phyloP scores from a whole-genome alignment of 2,888 invertebrate species.

The Arctia plantaginis region DNA sequence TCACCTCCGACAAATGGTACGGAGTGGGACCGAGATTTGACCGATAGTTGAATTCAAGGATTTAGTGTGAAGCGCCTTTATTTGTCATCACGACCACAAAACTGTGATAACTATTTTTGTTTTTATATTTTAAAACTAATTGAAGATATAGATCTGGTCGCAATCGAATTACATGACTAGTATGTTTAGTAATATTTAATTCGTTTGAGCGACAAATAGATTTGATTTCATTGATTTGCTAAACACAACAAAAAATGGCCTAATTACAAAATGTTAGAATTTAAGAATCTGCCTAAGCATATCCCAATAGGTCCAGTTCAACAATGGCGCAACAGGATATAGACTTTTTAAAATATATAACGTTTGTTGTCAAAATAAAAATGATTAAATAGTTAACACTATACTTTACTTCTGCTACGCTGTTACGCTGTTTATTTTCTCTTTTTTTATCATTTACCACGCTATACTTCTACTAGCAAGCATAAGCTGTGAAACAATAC shows the following conservation, averaged over 20 bases:
- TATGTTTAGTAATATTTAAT: background rate
- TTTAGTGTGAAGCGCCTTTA: slow-evolving; percentile 27
- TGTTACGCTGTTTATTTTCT: too few species aligned
- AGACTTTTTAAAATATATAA: too few species aligned
- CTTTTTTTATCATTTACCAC: too few species aligned
- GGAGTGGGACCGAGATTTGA: slow-evolving; percentile 73
- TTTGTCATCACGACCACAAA: too few species aligned
- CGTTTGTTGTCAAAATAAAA: background rate
- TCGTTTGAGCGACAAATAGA: too few species aligned
- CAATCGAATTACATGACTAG: background rate
- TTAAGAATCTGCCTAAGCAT: background rate
- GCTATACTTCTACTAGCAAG: too few species aligned
- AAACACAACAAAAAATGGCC: background rate
- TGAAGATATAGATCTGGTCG: background rate
- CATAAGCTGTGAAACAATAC: too few species aligned
- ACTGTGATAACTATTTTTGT: background rate
- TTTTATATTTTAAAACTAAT: background rate
- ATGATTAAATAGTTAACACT: too few species aligned
- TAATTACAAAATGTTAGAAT: background rate
- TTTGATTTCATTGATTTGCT: too few species aligned
- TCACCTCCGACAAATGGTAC: slow-evolving; percentile 69
- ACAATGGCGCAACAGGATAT: too few species aligned
- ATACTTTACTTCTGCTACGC: too few species aligned
- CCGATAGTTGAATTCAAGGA: slow-evolving; percentile 67
- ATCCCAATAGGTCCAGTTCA: too few species aligned